These are phyloP conservation scores for Delia radicum DNA, from an alignment of 1,140 invertebrate genomes.

Conservation along the genomic window DNA sequence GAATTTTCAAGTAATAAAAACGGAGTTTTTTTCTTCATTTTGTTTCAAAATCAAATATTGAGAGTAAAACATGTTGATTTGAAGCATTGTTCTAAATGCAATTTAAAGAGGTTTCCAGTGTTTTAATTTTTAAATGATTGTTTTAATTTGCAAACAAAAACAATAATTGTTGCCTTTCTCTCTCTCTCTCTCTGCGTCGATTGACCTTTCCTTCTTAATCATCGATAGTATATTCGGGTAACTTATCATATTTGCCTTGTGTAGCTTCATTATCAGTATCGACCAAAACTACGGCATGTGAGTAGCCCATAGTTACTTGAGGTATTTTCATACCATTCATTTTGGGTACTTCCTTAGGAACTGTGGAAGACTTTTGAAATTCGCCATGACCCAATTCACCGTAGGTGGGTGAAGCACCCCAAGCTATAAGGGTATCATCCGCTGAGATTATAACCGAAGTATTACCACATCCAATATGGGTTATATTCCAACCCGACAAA, in stretches of 20 bases:
- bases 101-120: not conserved
- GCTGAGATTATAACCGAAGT: slow-evolving; percentile 85
- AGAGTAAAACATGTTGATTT: not conserved
- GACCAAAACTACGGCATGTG: slow-evolving; percentile 72
- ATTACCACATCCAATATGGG: slow-evolving; percentile 74
- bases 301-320: slow-evolving; percentile 78
- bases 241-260: slow-evolving; percentile 57
- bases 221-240: slow-evolving; percentile 58
- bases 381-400: slow-evolving; percentile 91
- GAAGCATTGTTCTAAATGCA: not conserved
- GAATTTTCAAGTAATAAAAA: not conserved
- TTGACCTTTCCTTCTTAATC: slow-evolving; percentile 34
- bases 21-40: no score
- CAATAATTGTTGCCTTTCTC: not conserved
- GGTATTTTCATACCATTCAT: slow-evolving; percentile 80
- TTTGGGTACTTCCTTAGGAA: slow-evolving; percentile 84
- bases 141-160: not conserved
- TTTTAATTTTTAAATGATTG: not conserved
- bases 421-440: slow-evolving; percentile 86
- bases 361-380: slow-evolving; percentile 81
- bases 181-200: not conserved
- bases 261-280: slow-evolving; percentile 58
- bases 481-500: slow-evolving; percentile 84
- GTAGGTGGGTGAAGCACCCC: slow-evolving; percentile 88
- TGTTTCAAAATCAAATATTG: not conserved